Evolutionary conservation across 1,140 invertebrate species (phyloP).

Genomic region (Ceratitis capitata): DNA sequence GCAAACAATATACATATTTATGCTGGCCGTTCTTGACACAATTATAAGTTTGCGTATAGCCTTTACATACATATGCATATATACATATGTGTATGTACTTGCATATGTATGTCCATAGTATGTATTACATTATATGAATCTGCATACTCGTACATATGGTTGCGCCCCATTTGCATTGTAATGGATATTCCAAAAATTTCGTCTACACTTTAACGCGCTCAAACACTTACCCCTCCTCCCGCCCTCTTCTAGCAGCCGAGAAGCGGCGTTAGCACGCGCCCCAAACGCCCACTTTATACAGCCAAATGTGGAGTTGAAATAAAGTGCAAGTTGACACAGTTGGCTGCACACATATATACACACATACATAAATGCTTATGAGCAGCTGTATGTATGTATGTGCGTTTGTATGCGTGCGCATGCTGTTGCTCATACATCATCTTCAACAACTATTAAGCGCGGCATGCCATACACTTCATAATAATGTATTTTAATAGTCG

Average conservation of each 20-base stretch:
- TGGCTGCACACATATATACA: background rate
- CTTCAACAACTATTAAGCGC: slow-evolving; percentile 40
- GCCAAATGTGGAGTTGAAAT: too few relatives aligned
- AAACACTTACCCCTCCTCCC: background rate
- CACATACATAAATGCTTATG: background rate
- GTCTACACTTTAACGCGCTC: slow-evolving; percentile 31
- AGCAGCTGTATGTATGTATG: background rate
- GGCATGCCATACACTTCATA: slow-evolving; percentile 32
- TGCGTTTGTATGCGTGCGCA: background rate
- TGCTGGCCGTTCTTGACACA: background rate
- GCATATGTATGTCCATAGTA: background rate
- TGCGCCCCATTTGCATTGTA: background rate
- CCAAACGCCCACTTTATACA: too few relatives aligned
- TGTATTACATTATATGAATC: background rate
- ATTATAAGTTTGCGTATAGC: too few relatives aligned
- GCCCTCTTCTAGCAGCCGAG: background rate
- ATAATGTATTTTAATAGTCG: background rate
- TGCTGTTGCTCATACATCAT: slow-evolving; percentile 29
- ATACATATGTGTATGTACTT: background rate
- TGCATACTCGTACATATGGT: background rate
- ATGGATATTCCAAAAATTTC: slow-evolving; percentile 42
- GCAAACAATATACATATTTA: background rate
- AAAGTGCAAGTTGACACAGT: slow-evolving; percentile 25
- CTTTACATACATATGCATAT: background rate
- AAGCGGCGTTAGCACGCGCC: too few relatives aligned